Evolutionary conservation across 2,113 vertebrate genomes (phyloP).

Genomic region (Tursiops truncatus): DNA sequence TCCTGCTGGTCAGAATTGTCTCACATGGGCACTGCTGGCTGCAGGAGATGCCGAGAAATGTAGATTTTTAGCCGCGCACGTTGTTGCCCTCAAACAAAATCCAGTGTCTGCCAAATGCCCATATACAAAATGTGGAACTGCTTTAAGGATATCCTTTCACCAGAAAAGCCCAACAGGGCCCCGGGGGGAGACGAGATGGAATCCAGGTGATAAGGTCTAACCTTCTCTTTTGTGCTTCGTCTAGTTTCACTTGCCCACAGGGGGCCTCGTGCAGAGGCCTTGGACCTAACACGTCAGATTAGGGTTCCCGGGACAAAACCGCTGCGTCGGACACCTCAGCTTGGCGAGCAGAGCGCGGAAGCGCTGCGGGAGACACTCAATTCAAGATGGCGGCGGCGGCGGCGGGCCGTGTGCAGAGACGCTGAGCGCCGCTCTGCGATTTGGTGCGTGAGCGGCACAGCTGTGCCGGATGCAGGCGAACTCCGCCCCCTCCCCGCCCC

Average conservation of each 20-base stretch:
- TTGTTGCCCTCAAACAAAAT: neutral
- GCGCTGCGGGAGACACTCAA: fast-evolving
- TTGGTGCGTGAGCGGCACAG: neutral
- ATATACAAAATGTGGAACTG: neutral
- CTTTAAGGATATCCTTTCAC: neutral
- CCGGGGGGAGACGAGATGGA: neutral
- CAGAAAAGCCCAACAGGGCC: neutral
- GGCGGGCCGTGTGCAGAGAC: fast-evolving
- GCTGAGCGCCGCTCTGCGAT: fast-evolving
- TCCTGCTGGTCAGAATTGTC: neutral
- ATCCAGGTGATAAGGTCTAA: neutral
- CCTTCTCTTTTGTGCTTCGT: neutral
- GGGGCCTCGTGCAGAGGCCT: neutral
- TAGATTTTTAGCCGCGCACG: neutral
- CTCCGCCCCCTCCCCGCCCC: too few relatives aligned
- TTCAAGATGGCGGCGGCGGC: neutral
- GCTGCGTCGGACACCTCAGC: neutral
- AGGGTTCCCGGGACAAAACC: neutral
- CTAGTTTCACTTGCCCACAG: neutral
- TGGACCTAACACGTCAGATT: neutral
- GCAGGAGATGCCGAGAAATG: neutral
- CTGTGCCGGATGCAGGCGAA: fast-evolving
- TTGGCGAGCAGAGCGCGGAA: fast-evolving
- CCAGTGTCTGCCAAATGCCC: neutral
- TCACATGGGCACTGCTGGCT: neutral